Base-by-base conservation (phyloP, 1,140 invertebrate genomes). In the Apis dorsata region DNA sequence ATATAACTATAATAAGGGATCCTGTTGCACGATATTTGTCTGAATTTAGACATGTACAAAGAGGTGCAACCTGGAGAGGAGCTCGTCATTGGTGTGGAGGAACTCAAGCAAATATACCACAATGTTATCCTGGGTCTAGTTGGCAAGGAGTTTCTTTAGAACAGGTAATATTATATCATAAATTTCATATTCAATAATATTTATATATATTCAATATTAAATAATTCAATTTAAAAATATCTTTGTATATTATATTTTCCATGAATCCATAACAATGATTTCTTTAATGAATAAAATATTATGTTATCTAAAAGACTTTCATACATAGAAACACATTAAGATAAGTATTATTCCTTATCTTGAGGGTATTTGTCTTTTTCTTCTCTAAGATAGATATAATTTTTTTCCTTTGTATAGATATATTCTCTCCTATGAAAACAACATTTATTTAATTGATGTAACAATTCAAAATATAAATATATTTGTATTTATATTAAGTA, bases 51-150 rank as follows among this genome's bases (percentile, higher is more conserved):
- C 99, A 99, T 94, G 99, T 99, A 57, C 97, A 98, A 91, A 95
- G 99, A 53, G 99, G 99, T 57, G 99, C 99, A 70, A 99, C 99
- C n/a, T 99, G 99, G 99, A 96, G 96, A 92, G 96, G 96, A 68
- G 97, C 98, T 34, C 94, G 97, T 17, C 98, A 99, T 92, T 97
- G 96, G 95, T 99, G 98, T 92, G 96, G 96, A 86, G 98, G 98
- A 3, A 97, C 96, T 69, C 94, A 96, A 34, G 94, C 96, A 8
- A 97, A 97, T 91, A 95, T 98, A 85, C 97, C 97, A 15, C 95
- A 96, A 44, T 98, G 97, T 91, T 98, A 98, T 91, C 93, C 95
- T 78, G 97, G 96, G 21, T 94, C 94, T 70, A 94, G 93, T 87
- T 96, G 95, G 96, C 92, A 94, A 85, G 96, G 95, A 85, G 96